Percentiles rank a stretch among this genome's conserved stretches.
These are phyloP conservation scores for Mormyrus lacerda DNA, from an alignment of 2,113 vertebrate species.

Conservation along the genomic window DNA sequence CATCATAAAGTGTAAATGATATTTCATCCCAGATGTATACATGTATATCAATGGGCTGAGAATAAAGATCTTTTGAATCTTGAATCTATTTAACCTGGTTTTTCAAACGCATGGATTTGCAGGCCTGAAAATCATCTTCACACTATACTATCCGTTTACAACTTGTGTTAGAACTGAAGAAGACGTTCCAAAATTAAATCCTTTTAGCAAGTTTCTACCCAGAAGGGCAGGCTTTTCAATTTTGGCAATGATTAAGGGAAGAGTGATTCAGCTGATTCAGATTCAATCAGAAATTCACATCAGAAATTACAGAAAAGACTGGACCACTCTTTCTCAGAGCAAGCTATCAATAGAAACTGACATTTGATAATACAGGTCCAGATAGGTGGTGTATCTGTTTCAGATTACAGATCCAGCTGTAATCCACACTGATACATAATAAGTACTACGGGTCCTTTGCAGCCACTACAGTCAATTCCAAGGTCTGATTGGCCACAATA, in stretches of 20 bases:
- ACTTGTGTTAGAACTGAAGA: not conserved
- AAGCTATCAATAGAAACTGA: not conserved
- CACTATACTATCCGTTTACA: not conserved
- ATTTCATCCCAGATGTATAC: not conserved
- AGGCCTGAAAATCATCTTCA: not conserved
- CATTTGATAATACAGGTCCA: not conserved
- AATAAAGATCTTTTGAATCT: not conserved
- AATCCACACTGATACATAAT: not conserved
- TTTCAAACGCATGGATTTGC: no score
- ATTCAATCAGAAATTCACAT: not conserved
- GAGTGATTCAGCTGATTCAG: not conserved
- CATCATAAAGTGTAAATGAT: not conserved
- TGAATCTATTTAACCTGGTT: no score
- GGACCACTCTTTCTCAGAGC: not conserved
- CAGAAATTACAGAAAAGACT: not conserved
- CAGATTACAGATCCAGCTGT: not conserved
- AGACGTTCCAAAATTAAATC: not conserved
- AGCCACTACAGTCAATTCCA: not conserved
- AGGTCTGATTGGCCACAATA: not conserved
- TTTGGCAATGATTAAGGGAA: not conserved
- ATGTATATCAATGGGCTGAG: not conserved
- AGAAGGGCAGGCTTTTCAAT: not conserved
- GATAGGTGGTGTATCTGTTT: not conserved
- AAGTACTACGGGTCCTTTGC: not conserved
- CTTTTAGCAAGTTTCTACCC: not conserved